Evolutionary conservation across 2,113 vertebrate genomes (phyloP).

Genomic region (Alethe castanea): DNA sequence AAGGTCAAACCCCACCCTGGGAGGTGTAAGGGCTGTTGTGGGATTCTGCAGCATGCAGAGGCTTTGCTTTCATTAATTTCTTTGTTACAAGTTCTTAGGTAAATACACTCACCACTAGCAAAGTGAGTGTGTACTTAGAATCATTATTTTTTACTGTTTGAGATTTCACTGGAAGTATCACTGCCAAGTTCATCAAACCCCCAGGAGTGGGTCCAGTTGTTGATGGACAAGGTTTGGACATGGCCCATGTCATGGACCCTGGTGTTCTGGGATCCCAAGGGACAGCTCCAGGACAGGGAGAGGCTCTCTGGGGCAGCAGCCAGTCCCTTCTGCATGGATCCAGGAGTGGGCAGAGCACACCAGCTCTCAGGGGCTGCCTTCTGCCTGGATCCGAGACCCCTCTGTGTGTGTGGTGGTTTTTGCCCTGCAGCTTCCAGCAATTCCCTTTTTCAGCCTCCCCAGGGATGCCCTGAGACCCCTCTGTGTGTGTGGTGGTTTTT

Average conservation of each 20-base stretch:
- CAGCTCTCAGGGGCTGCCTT: neutral
- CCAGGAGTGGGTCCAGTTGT: rapidly evolving
- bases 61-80: neutral
- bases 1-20: rapidly evolving
- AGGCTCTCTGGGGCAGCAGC: neutral
- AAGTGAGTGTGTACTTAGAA: neutral
- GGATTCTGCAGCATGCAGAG: neutral
- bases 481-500: neutral
- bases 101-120: neutral
- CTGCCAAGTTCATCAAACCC: rapidly evolving
- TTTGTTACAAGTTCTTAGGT: neutral
- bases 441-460: neutral
- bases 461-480: too few relatives aligned
- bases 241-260: rapidly evolving
- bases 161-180: neutral
- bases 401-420: too few relatives aligned
- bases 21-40: rapidly evolving
- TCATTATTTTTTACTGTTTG: neutral
- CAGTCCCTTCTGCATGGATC: rapidly evolving
- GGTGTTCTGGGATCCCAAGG: rapidly evolving
- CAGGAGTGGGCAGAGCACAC: neutral
- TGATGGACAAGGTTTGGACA: neutral
- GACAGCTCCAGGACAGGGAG: neutral
- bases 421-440: neutral
- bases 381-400: neutral